Evolutionary conservation across 2,113 vertebrate species (phyloP).

Genomic region (Dermatemys mawii): DNA sequence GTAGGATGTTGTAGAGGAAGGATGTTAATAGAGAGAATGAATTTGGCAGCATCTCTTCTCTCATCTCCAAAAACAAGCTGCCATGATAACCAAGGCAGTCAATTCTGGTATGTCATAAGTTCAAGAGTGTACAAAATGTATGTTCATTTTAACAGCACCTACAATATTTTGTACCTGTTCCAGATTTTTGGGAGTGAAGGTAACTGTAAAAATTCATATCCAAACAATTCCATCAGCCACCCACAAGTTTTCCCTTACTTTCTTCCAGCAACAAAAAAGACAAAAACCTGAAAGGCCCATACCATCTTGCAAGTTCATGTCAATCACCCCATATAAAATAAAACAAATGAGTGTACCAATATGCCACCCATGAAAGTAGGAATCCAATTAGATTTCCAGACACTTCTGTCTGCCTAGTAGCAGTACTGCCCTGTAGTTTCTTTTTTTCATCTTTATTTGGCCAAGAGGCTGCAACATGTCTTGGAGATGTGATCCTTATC

Average conservation of each 20-base stretch:
- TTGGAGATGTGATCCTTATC: background rate
- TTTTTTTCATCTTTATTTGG: background rate
- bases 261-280: background rate
- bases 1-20: background rate
- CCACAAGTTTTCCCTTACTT: background rate
- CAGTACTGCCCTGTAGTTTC: too few relatives aligned
- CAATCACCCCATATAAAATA: background rate
- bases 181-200: too few relatives aligned
- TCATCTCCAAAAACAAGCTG: too few relatives aligned
- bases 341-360: background rate
- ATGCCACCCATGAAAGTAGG: background rate
- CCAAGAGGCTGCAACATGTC: background rate
- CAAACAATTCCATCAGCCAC: background rate
- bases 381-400: background rate
- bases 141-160: too few relatives aligned
- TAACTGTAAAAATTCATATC: background rate
- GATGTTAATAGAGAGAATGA: background rate
- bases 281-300: too few relatives aligned
- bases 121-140: too few relatives aligned
- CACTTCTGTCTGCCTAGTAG: background rate
- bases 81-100: too few relatives aligned
- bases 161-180: too few relatives aligned
- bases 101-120: too few relatives aligned
- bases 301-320: too few relatives aligned
- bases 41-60: too few relatives aligned